Evolutionary conservation across 2,797 vertebrate genomes (phyloP), one percentile per base, ranked within the genome.

Genomic region (Amblyopsis hoosieri): DNA sequence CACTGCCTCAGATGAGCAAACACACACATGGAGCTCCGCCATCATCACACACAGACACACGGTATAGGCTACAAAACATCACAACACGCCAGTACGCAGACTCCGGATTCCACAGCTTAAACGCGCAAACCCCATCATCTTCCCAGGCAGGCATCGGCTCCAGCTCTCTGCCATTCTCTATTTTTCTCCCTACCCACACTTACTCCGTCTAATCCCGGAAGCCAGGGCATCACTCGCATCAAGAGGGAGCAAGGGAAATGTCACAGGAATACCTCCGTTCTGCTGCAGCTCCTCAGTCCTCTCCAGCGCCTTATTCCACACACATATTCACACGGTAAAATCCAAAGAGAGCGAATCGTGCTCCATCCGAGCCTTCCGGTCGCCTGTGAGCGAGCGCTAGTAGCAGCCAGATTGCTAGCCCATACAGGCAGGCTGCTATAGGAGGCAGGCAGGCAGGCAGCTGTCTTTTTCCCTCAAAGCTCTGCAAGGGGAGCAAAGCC

Each of bases 381-480:
- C 89, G 89, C 89, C 82, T 90, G 86, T 82, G 86, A 91, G 89
- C 79, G 52, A 89, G 84, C 87, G 82, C 87, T 86, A 75, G 79
- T 86, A 75, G 79, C 89, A 87, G 62, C 77, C 76, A 72, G 79
- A 52, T 79, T 67, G 78, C 47, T 54, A 74, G 75, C 83, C 84
- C 80, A 82, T 82, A 81, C 83, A 82, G 50, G 78, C 82, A 80
- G 84, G 74, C 78, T 49, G 82, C 75, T 81, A 75, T 78, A 4
- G 11, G 47, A 13, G 14, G 6, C 63, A 84, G 85, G 93, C 95
- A 13, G 14, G 33, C 63, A 84, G 85, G 93, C 95, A 95, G 95
- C 94, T 94, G 94, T 92, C 80, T 87, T 86, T 94, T 89, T 93
- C 92, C 92, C 92, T 92, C 92, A 88, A 87, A 94, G 91, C 92